Evolutionary conservation across 2,797 vertebrate species (phyloP).

Genomic region (Crypturellus tataupa): DNA sequence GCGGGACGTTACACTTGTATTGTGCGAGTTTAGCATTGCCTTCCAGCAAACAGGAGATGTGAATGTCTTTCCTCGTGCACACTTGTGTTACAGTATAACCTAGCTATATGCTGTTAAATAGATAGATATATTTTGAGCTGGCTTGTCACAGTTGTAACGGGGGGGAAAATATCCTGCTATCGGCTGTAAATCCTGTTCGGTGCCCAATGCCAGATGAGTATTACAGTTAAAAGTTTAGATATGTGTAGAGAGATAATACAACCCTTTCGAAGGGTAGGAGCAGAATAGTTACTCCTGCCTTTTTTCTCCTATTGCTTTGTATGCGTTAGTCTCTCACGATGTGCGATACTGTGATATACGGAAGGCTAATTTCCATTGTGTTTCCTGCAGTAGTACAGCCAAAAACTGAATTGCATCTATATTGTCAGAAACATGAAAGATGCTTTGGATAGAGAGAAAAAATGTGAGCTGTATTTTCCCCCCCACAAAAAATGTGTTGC

Average conservation of each 20-base stretch:
- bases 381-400: not conserved
- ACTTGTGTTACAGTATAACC: not conserved
- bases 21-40: not conserved
- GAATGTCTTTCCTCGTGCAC: conserved; percentile 8
- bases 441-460: not conserved
- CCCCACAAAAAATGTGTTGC: not conserved
- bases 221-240: conserved; percentile 12
- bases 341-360: not conserved
- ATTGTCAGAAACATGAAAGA: not conserved
- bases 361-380: not conserved
- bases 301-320: not conserved
- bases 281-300: not conserved
- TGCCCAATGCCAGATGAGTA: not conserved
- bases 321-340: not conserved
- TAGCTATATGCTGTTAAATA: not conserved
- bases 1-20: not conserved
- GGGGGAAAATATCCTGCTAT: accelerated
- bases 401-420: not conserved
- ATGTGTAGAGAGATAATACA: not conserved
- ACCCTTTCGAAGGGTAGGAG: not conserved
- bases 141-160: not conserved
- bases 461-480: not conserved
- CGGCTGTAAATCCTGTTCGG: not conserved
- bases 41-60: not conserved
- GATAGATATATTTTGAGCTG: not conserved